Base-by-base conservation (phyloP, 2,113 vertebrate species). In the Gambusia holbrooki region DNA sequence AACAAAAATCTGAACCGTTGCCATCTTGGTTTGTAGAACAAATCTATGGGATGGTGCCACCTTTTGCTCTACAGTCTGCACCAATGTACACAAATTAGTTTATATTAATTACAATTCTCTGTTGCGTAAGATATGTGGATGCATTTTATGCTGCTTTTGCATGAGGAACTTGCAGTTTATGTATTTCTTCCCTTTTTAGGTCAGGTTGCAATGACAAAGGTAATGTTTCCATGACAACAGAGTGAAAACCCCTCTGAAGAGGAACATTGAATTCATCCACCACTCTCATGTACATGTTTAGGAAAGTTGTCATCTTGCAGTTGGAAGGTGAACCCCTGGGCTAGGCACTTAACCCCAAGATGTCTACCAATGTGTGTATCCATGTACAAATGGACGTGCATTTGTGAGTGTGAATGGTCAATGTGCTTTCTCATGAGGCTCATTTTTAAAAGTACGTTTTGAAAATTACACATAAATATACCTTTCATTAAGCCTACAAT, bases 1-100 rank as follows among this genome's bases (percentile, higher is more conserved):
- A 81, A 75, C 69, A 74, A 76, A 76, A 51, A 76, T 68, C 45
- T 76, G 68, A 78, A 27, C 67, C 80, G 63, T 6, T 78, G 51
- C 63, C 63, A 68, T 58, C 25, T 25, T 58, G 51, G 25, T 25
- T 58, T 58, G 19, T n/a, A 11, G 22, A 58, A 6, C 2, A 58
- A 58, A 9, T 58, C 51, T n/a, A n/a, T n/a, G 51, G 22, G 51
- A 58, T 10, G 51, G 25, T 58, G 22, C 51, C 51, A 58, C 51
- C 51, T n/a, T 58, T 6, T n/a, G 22, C 25, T n/a, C 51, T 58
- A 17, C 51, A 58, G 51, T 58, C 22, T 25, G 51, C 51, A 58
- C 51, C 25, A 19, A 58, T 17, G 25, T n/a, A n/a, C 51, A 25
- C 51, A 9, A n/a, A 7, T 25, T 25, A 58, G 10, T 58, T 58